Base-by-base conservation (phyloP, 2,797 vertebrate species). In the Apogon talboti region DNA sequence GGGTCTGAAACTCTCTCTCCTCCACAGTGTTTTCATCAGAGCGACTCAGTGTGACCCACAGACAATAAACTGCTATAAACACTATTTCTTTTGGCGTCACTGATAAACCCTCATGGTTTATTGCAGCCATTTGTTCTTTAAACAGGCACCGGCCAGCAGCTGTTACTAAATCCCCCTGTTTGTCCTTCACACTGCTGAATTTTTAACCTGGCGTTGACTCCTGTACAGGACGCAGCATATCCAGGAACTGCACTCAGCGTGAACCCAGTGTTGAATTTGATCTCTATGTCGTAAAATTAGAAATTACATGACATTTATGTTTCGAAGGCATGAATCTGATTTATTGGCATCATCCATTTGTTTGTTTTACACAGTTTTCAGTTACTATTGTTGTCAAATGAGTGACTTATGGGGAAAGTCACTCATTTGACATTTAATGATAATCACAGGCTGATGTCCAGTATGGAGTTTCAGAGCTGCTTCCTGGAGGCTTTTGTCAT, bases 261-360 rank as follows among this genome's bases (percentile, higher is more conserved):
- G 30, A 33, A 6, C 30, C 3, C 7, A 9, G 6, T 33, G 30
- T 33, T 33, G 30, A 33, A 33, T 33, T 33, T 33, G 21, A 24
- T 24, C 21, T 24, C 21, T 24, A 24, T 5, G 21, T 24, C 21
- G 2, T 24, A 24, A 24, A 24, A 24, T 24, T 24, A 33, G 30
- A 33, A 33, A 33, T 33, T 24, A 24, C 30, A 33, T 4, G 30
- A 33, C 30, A 33, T 33, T 7, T 33, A 7, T 7, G 7, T 33
- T 33, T 28, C 49, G 63, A 85, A 84, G 81, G 81, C 68, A 71
- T 67, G 30, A 28, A 35, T 82, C 59, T 54, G 49, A 76, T 86
- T 85, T 86, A 87, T 77, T 87, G 80, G 75, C 75, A 84, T 75
- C 41, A 45, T 58, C 44, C 51, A 19, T 47, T 73, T 75, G 79